Base-by-base conservation (phyloP, 2,888 invertebrate genomes). In the Elysia crispata region DNA sequence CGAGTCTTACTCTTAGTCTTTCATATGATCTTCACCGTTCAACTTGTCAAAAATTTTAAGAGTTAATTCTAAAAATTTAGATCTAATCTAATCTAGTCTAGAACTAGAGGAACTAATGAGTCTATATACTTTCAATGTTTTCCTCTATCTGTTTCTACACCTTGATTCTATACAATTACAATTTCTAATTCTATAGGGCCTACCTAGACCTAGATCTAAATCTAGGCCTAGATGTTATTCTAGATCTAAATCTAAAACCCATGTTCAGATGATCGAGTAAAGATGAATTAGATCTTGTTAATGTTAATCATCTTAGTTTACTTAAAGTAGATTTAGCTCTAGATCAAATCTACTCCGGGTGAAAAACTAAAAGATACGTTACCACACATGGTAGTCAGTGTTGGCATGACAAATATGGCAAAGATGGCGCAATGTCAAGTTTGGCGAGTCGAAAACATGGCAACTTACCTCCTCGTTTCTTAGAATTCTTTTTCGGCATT, bases 381-480 rank as follows among this genome's bases (percentile, higher is more conserved):
- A 54, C 28, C 23, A 13, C 28, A 6, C 69, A n/a, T n/a, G n/a
- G n/a, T n/a, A n/a, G n/a, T n/a, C 5, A 18, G 13, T 66, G 66
- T 23, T 25, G 23, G 23, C 30, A 18, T 23, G 30, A 66, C 28
- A 30, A 60, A 28, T 11, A 66, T 28, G 66, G 30, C 23, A 3
- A 66, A 66, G 28, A 66, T 66, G 66, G 66, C 66, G 66, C 15
- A 66, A 66, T 30, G 30, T 23, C 28, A 23, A 66, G 30, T 66
- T 18, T 6, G 30, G 41, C 11, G 41, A 6, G 11, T 41, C 30
- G 66, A 66, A 66, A 25, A 6, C 30, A 66, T 18, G 41, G 15
- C 60, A 20, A 79, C 79, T 13, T 74, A 79, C 79, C 79, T 79
- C 79, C 79, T 66, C 79, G 73, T 74, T 74, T 74, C 67, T 74